phyloP scores from a whole-genome alignment of 2,113 vertebrate species.

The Hippocampus mohnikei region DNA sequence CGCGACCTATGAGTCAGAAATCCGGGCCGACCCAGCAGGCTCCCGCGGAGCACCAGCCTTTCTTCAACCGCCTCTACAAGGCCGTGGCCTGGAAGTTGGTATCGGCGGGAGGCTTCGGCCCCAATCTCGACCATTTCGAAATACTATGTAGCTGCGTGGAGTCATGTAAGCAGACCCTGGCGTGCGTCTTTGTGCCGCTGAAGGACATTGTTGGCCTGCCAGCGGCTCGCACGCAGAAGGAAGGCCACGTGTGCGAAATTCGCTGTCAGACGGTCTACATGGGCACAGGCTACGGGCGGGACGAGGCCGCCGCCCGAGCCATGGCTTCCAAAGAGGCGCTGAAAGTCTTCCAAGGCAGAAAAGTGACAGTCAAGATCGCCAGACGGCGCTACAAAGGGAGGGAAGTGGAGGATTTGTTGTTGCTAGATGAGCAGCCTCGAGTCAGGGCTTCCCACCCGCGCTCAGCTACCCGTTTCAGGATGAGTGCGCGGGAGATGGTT shows the following conservation, averaged over 20 bases:
- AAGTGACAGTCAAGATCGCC: constrained; percentile 90
- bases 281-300: constrained; percentile 93
- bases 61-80: constrained; percentile 97
- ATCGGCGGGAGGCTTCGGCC: constrained; percentile 89
- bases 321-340: constrained; percentile 95
- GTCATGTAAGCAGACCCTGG: constrained; percentile 87
- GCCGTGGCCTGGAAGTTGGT: constrained; percentile 96
- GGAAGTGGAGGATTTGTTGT: constrained; percentile 90
- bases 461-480: constrained; percentile 83
- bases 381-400: constrained; percentile 84
- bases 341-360: constrained; percentile 93
- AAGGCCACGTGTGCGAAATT: constrained; percentile 94
- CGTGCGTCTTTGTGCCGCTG: constrained; percentile 89
- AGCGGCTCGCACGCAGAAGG: constrained; percentile 85
- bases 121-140: constrained; percentile 87
- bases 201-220: constrained; percentile 93
- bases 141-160: constrained; percentile 86
- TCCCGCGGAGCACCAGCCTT: constrained; percentile 86
- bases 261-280: constrained; percentile 91
- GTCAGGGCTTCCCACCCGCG: constrained; percentile 86
- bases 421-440: constrained; percentile 89
- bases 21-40: constrained; percentile 62
- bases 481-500: constrained; percentile 35
- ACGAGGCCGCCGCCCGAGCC: constrained; percentile 86
- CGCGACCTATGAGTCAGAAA: constrained; percentile 42